Conservation (phyloP, 2,113 vertebrate species). For the Tupaia chinensis region DNA sequence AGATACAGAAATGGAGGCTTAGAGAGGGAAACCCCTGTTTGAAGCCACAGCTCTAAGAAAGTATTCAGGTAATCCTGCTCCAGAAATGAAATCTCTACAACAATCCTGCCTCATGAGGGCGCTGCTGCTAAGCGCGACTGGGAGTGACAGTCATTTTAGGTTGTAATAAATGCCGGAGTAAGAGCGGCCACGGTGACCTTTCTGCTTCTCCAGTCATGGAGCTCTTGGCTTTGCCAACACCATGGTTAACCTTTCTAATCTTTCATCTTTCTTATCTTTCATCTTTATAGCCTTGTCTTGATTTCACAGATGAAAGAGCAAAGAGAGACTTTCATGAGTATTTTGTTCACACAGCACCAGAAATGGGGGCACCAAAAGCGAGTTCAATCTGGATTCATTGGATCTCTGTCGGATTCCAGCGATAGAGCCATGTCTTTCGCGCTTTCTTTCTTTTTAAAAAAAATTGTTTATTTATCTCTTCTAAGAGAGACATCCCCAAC, state of each 20-base stretch:
- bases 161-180: rapidly evolving
- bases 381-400: not conserved
- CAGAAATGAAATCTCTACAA: not conserved
- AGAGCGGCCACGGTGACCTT: not conserved
- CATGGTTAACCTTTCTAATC: rapidly evolving
- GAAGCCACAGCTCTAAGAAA: not conserved
- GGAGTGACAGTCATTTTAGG: not conserved
- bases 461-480: no score
- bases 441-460: no score
- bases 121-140: not conserved
- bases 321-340: not conserved
- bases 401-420: not conserved
- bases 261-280: not conserved
- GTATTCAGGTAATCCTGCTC: not conserved
- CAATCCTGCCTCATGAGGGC: not conserved
- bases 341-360: no score
- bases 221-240: not conserved
- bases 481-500: no score
- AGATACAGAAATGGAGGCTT: not conserved
- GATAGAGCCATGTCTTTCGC: not conserved
- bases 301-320: not conserved
- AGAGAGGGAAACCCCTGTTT: not conserved
- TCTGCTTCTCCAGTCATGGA: not conserved
- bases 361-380: no score
- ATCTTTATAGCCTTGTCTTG: not conserved